These are phyloP conservation scores for Callipepla squamata DNA, from an alignment of 2,113 vertebrate species.

Conservation along the genomic window DNA sequence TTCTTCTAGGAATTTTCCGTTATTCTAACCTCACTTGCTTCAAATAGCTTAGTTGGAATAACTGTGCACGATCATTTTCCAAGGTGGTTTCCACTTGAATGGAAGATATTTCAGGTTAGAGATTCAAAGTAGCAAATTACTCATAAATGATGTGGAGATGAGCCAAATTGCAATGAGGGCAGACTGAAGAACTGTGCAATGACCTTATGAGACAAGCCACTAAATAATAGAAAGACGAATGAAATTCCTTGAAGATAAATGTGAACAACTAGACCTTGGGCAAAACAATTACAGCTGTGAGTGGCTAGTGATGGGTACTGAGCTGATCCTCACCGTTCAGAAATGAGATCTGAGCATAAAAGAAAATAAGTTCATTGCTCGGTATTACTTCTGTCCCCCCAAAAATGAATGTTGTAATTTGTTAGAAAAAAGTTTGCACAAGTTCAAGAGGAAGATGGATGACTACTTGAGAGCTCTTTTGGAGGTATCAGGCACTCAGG, in stretches of 20 bases:
- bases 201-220: background rate
- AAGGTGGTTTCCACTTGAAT: background rate
- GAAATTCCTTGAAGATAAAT: background rate
- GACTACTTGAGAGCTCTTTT: background rate
- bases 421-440: background rate
- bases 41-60: background rate
- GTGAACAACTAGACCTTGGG: background rate
- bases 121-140: background rate
- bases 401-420: background rate
- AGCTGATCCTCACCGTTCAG: background rate
- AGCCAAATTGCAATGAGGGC: background rate
- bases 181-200: background rate
- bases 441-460: background rate
- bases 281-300: background rate
- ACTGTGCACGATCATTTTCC: background rate
- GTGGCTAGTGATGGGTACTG: background rate
- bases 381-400: background rate
- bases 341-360: background rate
- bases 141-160: background rate
- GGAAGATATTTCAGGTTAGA: background rate
- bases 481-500: background rate
- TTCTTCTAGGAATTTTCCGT: background rate
- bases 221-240: background rate
- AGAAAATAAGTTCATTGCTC: background rate
- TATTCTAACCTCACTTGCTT: background rate